Evolutionary conservation across 2,888 invertebrate species (phyloP).

Genomic region (Dasypogon diadema): DNA sequence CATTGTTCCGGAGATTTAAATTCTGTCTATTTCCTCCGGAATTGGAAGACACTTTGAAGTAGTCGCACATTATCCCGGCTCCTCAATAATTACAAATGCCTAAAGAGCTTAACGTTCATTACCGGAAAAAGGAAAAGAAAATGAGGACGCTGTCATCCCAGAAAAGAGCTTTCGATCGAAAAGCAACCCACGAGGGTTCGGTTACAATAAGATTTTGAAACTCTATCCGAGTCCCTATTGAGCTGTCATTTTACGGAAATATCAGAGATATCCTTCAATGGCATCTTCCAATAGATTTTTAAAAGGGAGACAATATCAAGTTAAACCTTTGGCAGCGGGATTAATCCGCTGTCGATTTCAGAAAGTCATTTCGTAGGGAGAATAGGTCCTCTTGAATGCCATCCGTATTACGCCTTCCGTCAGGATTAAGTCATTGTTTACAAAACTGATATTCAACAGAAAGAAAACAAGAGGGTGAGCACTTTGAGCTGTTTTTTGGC

Average conservation of each 20-base stretch:
- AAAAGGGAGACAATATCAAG: conserved; percentile 22
- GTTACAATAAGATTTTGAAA: conserved; percentile 13
- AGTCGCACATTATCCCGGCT: not conserved
- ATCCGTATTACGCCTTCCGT: not conserved
- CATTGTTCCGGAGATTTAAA: too few species aligned
- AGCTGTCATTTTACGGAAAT: conserved; percentile 28
- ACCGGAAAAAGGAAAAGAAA: not conserved
- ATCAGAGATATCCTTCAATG: not conserved
- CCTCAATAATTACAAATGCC: not conserved
- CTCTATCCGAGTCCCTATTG: conserved; percentile 32
- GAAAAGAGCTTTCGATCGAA: conserved; percentile 10
- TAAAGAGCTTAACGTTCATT: not conserved
- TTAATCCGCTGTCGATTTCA: conserved; percentile 28
- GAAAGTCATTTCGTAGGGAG: conserved; percentile 1
- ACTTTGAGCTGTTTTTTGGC: not conserved
- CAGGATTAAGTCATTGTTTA: not conserved
- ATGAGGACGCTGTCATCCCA: not conserved
- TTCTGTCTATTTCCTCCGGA: too few species aligned
- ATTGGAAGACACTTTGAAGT: too few species aligned
- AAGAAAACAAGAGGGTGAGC: not conserved
- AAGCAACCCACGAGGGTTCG: conserved; percentile 8
- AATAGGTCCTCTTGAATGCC: not conserved
- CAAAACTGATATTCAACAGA: not conserved
- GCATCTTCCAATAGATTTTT: conserved; percentile 13
- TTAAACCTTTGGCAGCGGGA: not conserved